Base-by-base conservation (phyloP, 2,797 vertebrate species). In the Poeciliopsis presidionis region DNA sequence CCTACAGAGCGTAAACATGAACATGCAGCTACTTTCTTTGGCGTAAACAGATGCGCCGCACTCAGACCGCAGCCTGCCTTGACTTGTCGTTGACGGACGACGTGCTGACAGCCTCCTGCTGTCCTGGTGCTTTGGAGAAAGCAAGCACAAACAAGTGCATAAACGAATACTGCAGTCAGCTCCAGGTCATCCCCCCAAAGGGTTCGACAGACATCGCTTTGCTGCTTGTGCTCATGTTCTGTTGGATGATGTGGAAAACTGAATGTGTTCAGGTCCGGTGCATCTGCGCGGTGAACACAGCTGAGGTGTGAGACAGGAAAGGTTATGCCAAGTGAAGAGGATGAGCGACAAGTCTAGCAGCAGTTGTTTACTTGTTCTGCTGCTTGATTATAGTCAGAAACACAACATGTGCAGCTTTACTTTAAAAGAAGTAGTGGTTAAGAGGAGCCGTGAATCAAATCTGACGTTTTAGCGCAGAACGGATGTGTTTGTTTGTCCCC, bases 181-280 rank as follows among this genome's bases (percentile, higher is more conserved):
- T 72, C 36, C 71, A 53, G 47, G 73, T 79, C 76, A 63, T 41
- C 51, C 53, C 51, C 72, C 67, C 49, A 45, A 47, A 41, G 78
- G 74, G 59, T 65, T 83, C 77, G 28, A 47, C 30, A 57, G 55
- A 18, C 70, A 11, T 84, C 51, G 4, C 73, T 79, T 67, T 79
- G 81, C 87, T 84, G 84, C 61, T 76, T 18, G 80, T 51, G 80
- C 80, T 83, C 77, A 61, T 59, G 61, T 63, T 79, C 51, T 78
- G 76, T 74, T 76, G 76, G 33, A 5, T 16, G 39, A 30, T 70
- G 83, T 88, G 91, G 91, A 90, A 94, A 92, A 75, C 76, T 43
- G 1, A 83, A 84, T 84, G 18, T 76, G 49, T 86, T 89, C 83
- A 83, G 86, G 88, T 86, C 79, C 75, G 73, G 39, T 83, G 70